Evolutionary conservation across 2,113 vertebrate genomes (phyloP).

Genomic region (Indicator indicator): DNA sequence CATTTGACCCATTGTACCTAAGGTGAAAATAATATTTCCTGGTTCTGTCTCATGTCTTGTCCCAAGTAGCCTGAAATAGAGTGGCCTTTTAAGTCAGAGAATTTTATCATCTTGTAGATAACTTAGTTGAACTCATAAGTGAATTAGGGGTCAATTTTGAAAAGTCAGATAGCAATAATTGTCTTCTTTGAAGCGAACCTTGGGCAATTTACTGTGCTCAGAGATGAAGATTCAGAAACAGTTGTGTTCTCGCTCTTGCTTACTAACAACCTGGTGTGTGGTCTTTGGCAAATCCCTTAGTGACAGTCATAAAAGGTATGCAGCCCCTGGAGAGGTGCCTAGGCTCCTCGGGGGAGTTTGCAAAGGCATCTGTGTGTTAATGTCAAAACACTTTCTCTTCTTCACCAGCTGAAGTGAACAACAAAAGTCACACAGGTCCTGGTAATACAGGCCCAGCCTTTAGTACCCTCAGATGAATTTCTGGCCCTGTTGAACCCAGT

Average conservation of each 20-base stretch:
- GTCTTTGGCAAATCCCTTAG: slow-evolving; percentile 38
- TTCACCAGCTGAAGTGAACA: not conserved
- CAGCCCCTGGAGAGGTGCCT: not conserved
- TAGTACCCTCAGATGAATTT: not conserved
- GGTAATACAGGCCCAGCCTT: not conserved
- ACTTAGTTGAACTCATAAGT: not conserved
- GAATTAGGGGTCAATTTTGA: not conserved
- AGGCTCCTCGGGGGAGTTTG: not conserved
- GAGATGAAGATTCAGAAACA: not conserved
- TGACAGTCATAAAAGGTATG: slow-evolving; percentile 7
- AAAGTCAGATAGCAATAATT: not conserved
- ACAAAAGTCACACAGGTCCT: not conserved
- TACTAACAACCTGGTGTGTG: slow-evolving; percentile 24
- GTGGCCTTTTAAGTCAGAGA: not conserved
- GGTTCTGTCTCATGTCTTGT: not conserved
- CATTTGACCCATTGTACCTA: not conserved
- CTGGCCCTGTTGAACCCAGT: not conserved
- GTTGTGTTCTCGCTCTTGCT: not conserved
- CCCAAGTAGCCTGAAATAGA: not conserved
- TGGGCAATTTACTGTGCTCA: not conserved
- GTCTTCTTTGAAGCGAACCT: not conserved
- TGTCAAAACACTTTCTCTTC: not conserved
- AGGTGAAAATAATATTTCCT: not conserved
- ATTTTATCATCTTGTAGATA: not conserved
- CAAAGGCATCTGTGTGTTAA: not conserved